phyloP scores from a whole-genome alignment of 2,113 vertebrate species.

The Ceyx margarethae region DNA sequence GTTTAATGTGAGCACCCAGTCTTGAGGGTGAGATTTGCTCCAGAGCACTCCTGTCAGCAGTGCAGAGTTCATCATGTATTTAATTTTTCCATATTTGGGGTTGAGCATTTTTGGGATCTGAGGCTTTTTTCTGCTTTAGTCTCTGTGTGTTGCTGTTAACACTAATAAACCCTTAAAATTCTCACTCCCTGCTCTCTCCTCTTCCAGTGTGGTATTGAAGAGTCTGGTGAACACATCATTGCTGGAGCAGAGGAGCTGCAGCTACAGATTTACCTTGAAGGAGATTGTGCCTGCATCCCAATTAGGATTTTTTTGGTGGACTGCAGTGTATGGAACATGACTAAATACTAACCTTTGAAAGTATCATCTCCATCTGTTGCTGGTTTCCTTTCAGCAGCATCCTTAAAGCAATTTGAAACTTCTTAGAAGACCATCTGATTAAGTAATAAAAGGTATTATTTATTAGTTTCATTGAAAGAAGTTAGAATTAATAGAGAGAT shows the following conservation, averaged over 20 bases:
- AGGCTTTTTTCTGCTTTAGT: background rate
- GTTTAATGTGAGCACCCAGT: background rate
- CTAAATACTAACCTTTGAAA: background rate
- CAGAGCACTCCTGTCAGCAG: background rate
- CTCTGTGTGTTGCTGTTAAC: background rate
- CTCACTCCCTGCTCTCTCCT: background rate
- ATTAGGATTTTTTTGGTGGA: slow-evolving; percentile 46
- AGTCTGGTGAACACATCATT: slow-evolving; percentile 69
- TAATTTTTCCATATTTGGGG: background rate
- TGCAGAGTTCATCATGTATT: background rate
- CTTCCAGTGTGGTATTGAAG: slow-evolving; percentile 37
- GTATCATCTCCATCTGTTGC: background rate
- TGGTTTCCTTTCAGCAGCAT: background rate
- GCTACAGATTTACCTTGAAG: slow-evolving; percentile 72
- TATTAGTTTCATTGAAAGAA: background rate
- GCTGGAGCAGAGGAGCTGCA: slow-evolving; percentile 69
- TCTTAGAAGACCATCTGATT: background rate
- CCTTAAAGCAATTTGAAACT: background rate
- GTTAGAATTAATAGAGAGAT: background rate
- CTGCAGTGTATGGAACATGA: background rate
- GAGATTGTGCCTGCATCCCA: slow-evolving; percentile 71
- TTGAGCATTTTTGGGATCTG: background rate
- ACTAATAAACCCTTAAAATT: background rate
- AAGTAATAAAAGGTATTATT: background rate
- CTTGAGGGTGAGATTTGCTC: background rate